Evolutionary conservation across 2,888 invertebrate genomes (phyloP).

Genomic region (Amblyjoppa fuscipennis): DNA sequence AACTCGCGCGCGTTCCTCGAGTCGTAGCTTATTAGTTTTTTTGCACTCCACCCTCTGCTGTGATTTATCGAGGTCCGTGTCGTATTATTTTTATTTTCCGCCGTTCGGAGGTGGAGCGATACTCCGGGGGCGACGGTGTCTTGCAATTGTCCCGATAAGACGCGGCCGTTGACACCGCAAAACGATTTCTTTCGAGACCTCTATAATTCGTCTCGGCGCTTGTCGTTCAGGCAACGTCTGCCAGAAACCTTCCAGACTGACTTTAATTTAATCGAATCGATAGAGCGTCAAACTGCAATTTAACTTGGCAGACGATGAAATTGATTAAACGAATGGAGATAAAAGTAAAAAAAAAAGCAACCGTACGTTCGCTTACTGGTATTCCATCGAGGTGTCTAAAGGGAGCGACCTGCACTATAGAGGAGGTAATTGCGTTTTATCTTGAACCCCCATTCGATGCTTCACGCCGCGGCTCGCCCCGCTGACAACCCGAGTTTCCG

Average conservation of each 20-base stretch:
- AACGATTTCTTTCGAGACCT: slow-evolving; percentile 35
- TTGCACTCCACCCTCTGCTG: too few relatives aligned
- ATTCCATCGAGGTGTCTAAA: too few relatives aligned
- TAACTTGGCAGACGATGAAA: neutral
- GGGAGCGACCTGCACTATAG: too few relatives aligned
- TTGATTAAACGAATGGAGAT: neutral
- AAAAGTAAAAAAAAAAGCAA: neutral
- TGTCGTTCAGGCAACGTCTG: slow-evolving; percentile 2
- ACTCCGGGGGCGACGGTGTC: neutral
- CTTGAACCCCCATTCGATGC: neutral
- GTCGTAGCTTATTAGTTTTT: too few relatives aligned
- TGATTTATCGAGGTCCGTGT: too few relatives aligned
- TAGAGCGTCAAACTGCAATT: neutral
- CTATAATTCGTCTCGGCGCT: slow-evolving; percentile 12
- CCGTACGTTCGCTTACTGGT: too few relatives aligned
- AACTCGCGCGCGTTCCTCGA: too few relatives aligned
- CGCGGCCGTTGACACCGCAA: neutral
- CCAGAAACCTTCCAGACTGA: neutral
- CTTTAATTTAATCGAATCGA: slow-evolving; percentile 1
- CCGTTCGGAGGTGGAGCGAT: too few relatives aligned
- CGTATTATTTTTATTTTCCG: too few relatives aligned
- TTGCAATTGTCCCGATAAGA: slow-evolving; percentile 16
- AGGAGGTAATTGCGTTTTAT: neutral
- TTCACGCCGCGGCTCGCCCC: neutral
- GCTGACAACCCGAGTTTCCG: neutral